Conservation (phyloP, 2,797 vertebrate species). For the Champsocephalus esox region DNA sequence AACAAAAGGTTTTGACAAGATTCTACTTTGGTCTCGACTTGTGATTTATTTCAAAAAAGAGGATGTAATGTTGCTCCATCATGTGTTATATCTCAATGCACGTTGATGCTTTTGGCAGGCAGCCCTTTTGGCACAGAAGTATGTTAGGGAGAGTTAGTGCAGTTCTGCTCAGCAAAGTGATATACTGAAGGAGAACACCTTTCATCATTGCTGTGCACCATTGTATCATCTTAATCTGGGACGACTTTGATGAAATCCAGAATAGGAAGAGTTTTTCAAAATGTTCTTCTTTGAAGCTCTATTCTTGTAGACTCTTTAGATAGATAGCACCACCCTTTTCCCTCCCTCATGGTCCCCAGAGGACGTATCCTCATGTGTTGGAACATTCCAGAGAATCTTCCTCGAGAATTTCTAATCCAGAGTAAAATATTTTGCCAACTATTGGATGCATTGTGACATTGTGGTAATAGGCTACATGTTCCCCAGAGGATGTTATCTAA, state of each 20-base stretch:
- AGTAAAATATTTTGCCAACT: no score
- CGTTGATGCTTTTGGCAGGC: conserved; percentile 41
- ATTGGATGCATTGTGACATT: no score
- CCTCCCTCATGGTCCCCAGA: background rate
- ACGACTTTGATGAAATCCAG: conserved; percentile 7
- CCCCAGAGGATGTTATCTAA: background rate
- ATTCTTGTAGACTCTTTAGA: background rate
- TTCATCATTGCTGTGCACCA: conserved; percentile 23
- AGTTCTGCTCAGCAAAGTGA: conserved; percentile 18
- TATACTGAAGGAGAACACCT: background rate
- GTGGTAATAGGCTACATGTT: background rate
- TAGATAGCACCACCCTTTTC: background rate
- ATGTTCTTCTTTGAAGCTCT: background rate
- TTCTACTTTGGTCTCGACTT: conserved; percentile 7
- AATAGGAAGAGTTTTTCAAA: background rate
- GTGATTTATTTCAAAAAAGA: conserved; percentile 2
- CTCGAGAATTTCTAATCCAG: no score
- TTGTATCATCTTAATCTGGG: conserved; percentile 7
- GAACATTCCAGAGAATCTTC: background rate
- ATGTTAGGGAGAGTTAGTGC: conserved; percentile 11
- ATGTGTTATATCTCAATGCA: conserved; percentile 25
- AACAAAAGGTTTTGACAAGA: conserved; percentile 13
- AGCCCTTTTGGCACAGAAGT: conserved; percentile 25
- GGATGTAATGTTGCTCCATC: background rate
- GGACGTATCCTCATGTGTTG: background rate